Conservation (phyloP, 2,113 vertebrate genomes). For the Notarius lentiginosus region DNA sequence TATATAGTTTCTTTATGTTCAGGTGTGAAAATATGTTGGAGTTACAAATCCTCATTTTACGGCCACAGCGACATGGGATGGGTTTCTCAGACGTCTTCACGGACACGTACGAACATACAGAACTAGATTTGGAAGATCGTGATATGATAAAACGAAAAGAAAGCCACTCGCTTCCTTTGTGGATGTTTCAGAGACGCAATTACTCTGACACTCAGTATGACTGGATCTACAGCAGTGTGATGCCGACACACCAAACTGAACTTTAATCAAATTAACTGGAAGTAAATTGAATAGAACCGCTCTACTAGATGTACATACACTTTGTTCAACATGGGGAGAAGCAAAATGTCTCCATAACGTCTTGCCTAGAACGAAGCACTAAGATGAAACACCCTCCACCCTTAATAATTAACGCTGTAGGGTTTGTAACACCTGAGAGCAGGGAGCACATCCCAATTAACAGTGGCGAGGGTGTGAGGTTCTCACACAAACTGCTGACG, state of each 20-base stretch:
- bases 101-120: background rate
- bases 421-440: slow-evolving; percentile 40
- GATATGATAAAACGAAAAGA: background rate
- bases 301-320: background rate
- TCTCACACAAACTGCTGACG: slow-evolving; percentile 21
- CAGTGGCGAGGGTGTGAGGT: slow-evolving; percentile 45
- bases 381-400: background rate
- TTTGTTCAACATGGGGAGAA: background rate
- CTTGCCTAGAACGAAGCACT: background rate
- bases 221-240: background rate
- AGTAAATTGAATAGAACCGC: background rate
- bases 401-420: slow-evolving; percentile 26
- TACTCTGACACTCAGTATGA: background rate
- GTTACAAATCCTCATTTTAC: background rate
- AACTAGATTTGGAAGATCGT: too few relatives aligned
- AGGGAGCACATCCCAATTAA: slow-evolving; percentile 46
- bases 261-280: background rate
- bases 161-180: background rate
- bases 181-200: background rate
- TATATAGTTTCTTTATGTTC: background rate
- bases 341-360: background rate
- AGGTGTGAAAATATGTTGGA: background rate
- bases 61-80: background rate
- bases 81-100: background rate
- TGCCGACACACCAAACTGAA: background rate